Conservation (phyloP, 2,113 vertebrate species). For the Mugil cephalus region DNA sequence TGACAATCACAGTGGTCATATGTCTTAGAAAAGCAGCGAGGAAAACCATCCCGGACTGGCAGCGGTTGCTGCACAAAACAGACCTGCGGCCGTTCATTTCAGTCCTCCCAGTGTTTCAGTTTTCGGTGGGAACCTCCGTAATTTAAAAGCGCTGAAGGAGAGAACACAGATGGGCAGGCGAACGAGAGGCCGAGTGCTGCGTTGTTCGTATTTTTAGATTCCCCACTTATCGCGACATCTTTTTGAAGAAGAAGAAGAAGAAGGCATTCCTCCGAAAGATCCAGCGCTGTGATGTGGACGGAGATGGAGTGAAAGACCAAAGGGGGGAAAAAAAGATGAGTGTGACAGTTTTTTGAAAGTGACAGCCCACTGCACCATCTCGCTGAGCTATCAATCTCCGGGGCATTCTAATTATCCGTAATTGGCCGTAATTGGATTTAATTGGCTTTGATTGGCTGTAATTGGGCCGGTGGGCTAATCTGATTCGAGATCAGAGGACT, state of each 20-base stretch:
- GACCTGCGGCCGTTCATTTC: conserved; percentile 55
- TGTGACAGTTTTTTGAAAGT: conserved; percentile 62
- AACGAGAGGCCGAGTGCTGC: conserved; percentile 11
- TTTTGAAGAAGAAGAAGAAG: conserved; percentile 57
- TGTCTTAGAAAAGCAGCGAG: conserved; percentile 60
- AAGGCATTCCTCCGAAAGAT: conserved; percentile 61
- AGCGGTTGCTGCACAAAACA: conserved; percentile 29
- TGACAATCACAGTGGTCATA: conserved; percentile 70
- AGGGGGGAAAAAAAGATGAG: conserved; percentile 36
- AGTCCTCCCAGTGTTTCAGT: conserved; percentile 25
- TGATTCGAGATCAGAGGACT: conserved; percentile 79
- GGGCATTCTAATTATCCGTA: conserved; percentile 77
- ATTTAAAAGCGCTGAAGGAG: conserved; percentile 41
- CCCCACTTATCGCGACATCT: conserved; percentile 34
- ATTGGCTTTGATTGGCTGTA: conserved; percentile 81
- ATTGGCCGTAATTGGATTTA: conserved; percentile 78
- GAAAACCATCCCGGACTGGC: conserved; percentile 53
- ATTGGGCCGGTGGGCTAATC: conserved; percentile 76
- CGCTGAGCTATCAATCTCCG: conserved; percentile 75
- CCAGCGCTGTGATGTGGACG: conserved; percentile 62
- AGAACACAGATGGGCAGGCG: conserved; percentile 29
- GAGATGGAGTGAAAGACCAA: conserved; percentile 46
- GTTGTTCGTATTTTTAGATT: conserved; percentile 48
- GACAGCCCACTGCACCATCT: conserved; percentile 72
- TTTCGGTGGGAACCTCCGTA: conserved; percentile 47